Base-by-base conservation (phyloP, 37 sponge, comb jelly and placozoan genomes). In the Chondrosia reniformis region DNA sequence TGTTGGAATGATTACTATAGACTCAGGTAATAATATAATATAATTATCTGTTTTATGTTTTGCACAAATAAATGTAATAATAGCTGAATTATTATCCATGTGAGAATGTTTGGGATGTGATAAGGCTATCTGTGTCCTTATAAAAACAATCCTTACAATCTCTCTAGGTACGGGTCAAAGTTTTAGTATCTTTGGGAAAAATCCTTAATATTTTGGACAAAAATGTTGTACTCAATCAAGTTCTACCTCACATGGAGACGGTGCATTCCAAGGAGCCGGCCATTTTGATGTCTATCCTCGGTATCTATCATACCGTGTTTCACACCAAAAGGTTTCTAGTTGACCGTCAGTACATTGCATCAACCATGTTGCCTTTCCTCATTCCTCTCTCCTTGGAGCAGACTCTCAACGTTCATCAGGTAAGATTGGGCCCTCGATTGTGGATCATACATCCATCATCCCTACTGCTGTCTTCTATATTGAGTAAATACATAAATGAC, bases 241-340 rank as follows among this genome's bases (percentile, higher is more conserved):
- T 93, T 9, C 69, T 93, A 10, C 94, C 94, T 0, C 21, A 46
- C 32, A 38, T 93, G 32, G 33, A 77, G 19, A 44, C 76, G 66
- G 83, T 93, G 0, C 65, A 77, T 13, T 84, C 85, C 62, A 44
- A 81, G 62, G 91, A 89, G 61, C 88, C 94, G 6, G 94, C 88
- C 4, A 91, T 93, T 7, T 88, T 93, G 46, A 93, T 93, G 94
- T 86, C 85, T 0, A 87, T 87, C 38, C 55, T 93, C 17, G 94
- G 94, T 49, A 86, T 93, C 30, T 87, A 79, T 34, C 86, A 86
- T 46, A 75, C 67, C 21, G 76, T 77, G 13, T 34, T 87, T 36
- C 59, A 34, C 12, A 80, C 79, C 4, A 83, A 90, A 76, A 89
- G 81, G 73, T 79, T 93, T 0, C 80, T 80, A 22, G 22, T 93